phyloP scores from a whole-genome alignment of 1,140 invertebrate genomes.

The Zaprionus camerounensis region DNA sequence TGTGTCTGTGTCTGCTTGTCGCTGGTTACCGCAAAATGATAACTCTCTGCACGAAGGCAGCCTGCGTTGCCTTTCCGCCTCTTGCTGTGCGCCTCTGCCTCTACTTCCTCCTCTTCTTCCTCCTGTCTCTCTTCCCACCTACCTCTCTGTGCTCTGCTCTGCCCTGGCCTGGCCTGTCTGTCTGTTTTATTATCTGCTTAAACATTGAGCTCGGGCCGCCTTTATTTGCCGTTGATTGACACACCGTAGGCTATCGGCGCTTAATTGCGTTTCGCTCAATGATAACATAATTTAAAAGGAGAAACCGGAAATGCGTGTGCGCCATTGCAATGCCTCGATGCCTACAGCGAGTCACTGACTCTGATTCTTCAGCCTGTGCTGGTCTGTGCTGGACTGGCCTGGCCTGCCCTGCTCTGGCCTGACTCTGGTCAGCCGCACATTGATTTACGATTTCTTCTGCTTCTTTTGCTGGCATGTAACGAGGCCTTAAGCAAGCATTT shows the following conservation, averaged over 20 bases:
- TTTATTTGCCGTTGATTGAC: slow-evolving; percentile 77
- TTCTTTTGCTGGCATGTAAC: slow-evolving; percentile 18
- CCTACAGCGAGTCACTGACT: neutral
- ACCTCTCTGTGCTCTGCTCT: neutral
- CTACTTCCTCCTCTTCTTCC: neutral
- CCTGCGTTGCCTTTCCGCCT: neutral
- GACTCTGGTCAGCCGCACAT: slow-evolving; percentile 13
- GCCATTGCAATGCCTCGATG: slow-evolving; percentile 8
- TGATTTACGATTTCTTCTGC: slow-evolving; percentile 63
- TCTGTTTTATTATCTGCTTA: slow-evolving; percentile 78
- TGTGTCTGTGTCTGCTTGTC: slow-evolving; percentile 43
- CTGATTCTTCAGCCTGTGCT: slow-evolving; percentile 1
- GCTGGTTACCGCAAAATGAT: slow-evolving; percentile 77
- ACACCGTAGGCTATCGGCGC: slow-evolving; percentile 74
- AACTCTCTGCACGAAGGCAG: slow-evolving; percentile 56
- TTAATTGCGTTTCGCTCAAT: slow-evolving; percentile 80
- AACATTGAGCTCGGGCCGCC: slow-evolving; percentile 67
- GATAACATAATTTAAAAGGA: slow-evolving; percentile 80
- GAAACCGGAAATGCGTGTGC: slow-evolving; percentile 57
- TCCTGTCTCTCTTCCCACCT: neutral
- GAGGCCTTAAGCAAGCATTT: slow-evolving; percentile 20
- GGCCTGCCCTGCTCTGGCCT: neutral
- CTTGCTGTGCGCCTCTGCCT: neutral
- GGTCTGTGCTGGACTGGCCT: neutral
- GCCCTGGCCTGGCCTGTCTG: slow-evolving; percentile 11